Evolutionary conservation across 2,113 vertebrate species (phyloP).

Genomic region (Calcarius ornatus): DNA sequence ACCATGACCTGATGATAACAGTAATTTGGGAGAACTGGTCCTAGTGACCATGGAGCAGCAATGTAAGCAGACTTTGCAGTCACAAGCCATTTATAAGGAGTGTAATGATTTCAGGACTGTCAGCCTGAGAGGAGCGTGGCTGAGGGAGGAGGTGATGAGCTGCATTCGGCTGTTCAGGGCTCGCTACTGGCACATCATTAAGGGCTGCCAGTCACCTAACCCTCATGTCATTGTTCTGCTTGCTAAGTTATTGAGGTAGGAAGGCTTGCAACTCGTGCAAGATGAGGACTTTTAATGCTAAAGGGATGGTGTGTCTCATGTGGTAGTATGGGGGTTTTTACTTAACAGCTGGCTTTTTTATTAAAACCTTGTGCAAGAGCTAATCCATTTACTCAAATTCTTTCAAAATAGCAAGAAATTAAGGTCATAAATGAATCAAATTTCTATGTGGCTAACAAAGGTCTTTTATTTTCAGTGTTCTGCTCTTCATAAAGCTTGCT

Average conservation of each 20-base stretch:
- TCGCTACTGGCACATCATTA: not conserved
- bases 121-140: not conserved
- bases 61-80: not conserved
- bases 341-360: not conserved
- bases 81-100: not conserved
- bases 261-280: not conserved
- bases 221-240: not conserved
- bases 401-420: constrained; percentile 6
- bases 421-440: not conserved
- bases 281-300: not conserved
- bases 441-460: not conserved
- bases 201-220: not conserved
- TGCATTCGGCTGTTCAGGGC: not conserved
- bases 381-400: not conserved
- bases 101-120: not conserved
- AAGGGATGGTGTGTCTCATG: not conserved
- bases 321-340: not conserved
- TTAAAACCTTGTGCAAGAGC: not conserved
- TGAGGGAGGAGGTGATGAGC: not conserved
- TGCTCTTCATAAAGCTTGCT: not conserved
- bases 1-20: not conserved
- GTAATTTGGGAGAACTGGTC: not conserved
- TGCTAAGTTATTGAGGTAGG: not conserved
- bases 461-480: not conserved
- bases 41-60: not conserved